These are phyloP conservation scores for Turritopsis rubra DNA, from an alignment of 30 jellyfish, hydroid and myxozoan species.

Conservation along the genomic window DNA sequence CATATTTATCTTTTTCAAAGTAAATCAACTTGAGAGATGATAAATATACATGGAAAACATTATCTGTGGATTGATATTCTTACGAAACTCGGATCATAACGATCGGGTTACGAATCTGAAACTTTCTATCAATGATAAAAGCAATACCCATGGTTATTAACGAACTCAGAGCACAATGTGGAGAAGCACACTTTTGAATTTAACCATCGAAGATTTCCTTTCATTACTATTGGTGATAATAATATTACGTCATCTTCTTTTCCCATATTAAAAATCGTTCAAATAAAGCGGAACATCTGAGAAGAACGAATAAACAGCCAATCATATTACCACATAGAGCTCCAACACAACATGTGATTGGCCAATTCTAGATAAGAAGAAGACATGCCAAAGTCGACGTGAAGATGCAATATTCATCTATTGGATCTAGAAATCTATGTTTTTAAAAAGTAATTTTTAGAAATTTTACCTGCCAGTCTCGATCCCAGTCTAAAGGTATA, in stretches of 20 bases:
- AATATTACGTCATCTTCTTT: constrained; percentile 9
- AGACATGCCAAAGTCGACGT: neutral
- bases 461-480: constrained; percentile 90
- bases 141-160: too few relatives aligned
- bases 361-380: constrained; percentile 53
- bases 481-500: constrained; percentile 96
- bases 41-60: too few relatives aligned
- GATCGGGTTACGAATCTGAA: too few relatives aligned
- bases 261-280: constrained; percentile 5
- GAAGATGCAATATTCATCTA: too few relatives aligned
- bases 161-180: too few relatives aligned
- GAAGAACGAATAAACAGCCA: constrained; percentile 22
- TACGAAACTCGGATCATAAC: too few relatives aligned
- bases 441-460: too few relatives aligned
- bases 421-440: too few relatives aligned
- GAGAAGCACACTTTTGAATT: neutral
- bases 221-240: neutral
- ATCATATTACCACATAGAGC: constrained; percentile 36
- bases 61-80: too few relatives aligned
- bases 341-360: constrained; percentile 58
- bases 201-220: neutral
- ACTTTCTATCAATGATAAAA: too few relatives aligned
- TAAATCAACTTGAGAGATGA: too few relatives aligned
- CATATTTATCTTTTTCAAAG: too few relatives aligned
- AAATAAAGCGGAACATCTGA: neutral